These are phyloP conservation scores for Sebastiscus tertius DNA, from an alignment of 2,797 vertebrate species.

Conservation along the genomic window DNA sequence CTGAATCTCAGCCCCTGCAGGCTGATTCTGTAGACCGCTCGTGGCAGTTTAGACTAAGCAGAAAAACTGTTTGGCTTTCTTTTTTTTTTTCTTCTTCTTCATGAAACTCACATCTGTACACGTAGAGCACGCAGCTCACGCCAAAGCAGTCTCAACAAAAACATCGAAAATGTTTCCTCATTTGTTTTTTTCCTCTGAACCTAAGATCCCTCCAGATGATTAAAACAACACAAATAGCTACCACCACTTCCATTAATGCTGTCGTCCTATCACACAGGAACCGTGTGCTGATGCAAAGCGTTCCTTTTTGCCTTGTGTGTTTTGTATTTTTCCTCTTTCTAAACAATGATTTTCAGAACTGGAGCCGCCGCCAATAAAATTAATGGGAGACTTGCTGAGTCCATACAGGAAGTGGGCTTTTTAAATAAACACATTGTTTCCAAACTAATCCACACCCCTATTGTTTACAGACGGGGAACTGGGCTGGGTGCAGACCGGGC, in stretches of 20 bases:
- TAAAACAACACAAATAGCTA: slow-evolving; percentile 65
- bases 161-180: slow-evolving; percentile 61
- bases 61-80: slow-evolving; percentile 65
- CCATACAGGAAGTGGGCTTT: slow-evolving; percentile 85
- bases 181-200: slow-evolving; percentile 57
- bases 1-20: slow-evolving; percentile 70
- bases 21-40: slow-evolving; percentile 67
- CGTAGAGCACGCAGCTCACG: slow-evolving; percentile 36
- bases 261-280: slow-evolving; percentile 78
- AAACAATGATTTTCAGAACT: slow-evolving; percentile 85
- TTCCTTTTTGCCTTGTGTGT: slow-evolving; percentile 73
- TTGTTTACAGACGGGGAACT: slow-evolving; percentile 85
- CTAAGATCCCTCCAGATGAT: slow-evolving; percentile 66
- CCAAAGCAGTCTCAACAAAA: slow-evolving; percentile 71
- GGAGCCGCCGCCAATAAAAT: slow-evolving; percentile 83
- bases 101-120: slow-evolving; percentile 66
- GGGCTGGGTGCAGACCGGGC: slow-evolving; percentile 74
- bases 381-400: slow-evolving; percentile 85
- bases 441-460: slow-evolving; percentile 87
- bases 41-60: slow-evolving; percentile 69
- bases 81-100: not conserved
- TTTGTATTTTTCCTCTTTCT: slow-evolving; percentile 61
- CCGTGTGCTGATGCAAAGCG: slow-evolving; percentile 64
- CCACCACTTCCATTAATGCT: slow-evolving; percentile 63
- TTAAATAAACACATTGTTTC: slow-evolving; percentile 91